These are phyloP conservation scores for Nannoperca obscura DNA, from an alignment of 2,797 vertebrate genomes.

Conservation along the genomic window DNA sequence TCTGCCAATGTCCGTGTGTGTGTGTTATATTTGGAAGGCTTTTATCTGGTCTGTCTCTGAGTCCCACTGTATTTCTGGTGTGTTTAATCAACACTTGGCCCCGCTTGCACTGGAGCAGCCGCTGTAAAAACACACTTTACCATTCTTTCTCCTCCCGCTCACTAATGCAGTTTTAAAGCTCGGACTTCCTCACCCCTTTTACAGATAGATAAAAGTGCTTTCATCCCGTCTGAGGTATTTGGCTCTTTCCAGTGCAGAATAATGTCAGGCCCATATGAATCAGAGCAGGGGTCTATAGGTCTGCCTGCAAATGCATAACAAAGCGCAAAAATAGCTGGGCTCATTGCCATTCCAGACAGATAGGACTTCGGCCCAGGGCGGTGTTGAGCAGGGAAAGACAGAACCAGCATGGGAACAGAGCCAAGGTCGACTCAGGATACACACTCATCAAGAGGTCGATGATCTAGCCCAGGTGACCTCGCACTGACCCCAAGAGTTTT, in stretches of 20 bases:
- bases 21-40: conserved; percentile 64
- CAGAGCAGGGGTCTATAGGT: conserved; percentile 62
- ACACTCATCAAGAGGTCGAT: conserved; percentile 60
- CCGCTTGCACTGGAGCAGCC: conserved; percentile 42
- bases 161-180: conserved; percentile 56
- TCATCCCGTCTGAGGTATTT: conserved; percentile 53
- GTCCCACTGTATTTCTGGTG: conserved; percentile 58
- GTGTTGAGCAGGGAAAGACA: conserved; percentile 39
- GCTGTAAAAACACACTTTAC: conserved; percentile 49
- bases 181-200: conserved; percentile 50
- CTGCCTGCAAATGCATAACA: conserved; percentile 61
- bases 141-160: conserved; percentile 26
- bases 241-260: conserved; percentile 51
- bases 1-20: conserved; percentile 59
- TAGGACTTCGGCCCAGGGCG: conserved; percentile 58
- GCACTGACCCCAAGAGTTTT: conserved; percentile 59
- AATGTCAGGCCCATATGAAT: conserved; percentile 56
- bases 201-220: conserved; percentile 57
- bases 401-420: conserved; percentile 50
- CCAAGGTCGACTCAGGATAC: conserved; percentile 66
- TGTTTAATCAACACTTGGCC: conserved; percentile 75
- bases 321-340: conserved; percentile 68
- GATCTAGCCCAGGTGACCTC: conserved; percentile 64
- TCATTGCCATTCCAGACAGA: conserved; percentile 73
- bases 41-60: conserved; percentile 58